Evolutionary conservation across 1,140 invertebrate genomes (phyloP).

Genomic region (Drosophila persimilis): DNA sequence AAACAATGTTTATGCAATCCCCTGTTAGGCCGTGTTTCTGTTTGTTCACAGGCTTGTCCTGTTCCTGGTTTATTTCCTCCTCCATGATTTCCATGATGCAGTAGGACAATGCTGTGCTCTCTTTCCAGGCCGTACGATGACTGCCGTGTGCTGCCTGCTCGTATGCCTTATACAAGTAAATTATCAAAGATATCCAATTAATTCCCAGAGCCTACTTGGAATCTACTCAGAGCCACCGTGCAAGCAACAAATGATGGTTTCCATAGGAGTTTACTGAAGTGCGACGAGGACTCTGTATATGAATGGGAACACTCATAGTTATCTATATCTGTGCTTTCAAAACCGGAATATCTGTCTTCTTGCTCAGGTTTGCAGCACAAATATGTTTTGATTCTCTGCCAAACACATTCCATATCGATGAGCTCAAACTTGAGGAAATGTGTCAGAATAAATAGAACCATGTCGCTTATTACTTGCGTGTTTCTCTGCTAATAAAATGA

Average conservation of each 20-base stretch:
- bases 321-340: conserved; percentile 1
- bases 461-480: conserved; percentile 2
- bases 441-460: neutral
- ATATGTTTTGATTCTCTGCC: neutral
- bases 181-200: conserved; percentile 32
- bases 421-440: conserved; percentile 19
- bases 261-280: conserved; percentile 9
- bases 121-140: too few relatives aligned
- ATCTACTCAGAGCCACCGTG: too few relatives aligned
- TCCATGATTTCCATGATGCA: neutral
- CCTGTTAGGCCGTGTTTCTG: conserved; percentile 15
- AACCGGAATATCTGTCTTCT: conserved; percentile 11
- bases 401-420: conserved; percentile 20
- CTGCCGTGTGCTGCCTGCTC: too few relatives aligned
- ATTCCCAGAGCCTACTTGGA: conserved; percentile 39
- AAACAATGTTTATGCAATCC: conserved; percentile 48
- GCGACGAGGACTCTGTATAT: conserved; percentile 31
- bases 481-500: neutral
- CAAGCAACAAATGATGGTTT: too few relatives aligned
- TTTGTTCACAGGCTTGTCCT: neutral
- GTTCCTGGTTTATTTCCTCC: too few relatives aligned
- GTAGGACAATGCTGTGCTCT: too few relatives aligned
- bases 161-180: conserved; percentile 5
- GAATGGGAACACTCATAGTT: conserved; percentile 7
- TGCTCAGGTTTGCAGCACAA: conserved; percentile 22